phyloP scores from a whole-genome alignment of 2,113 vertebrate species.

The Eupsittula cactorum region DNA sequence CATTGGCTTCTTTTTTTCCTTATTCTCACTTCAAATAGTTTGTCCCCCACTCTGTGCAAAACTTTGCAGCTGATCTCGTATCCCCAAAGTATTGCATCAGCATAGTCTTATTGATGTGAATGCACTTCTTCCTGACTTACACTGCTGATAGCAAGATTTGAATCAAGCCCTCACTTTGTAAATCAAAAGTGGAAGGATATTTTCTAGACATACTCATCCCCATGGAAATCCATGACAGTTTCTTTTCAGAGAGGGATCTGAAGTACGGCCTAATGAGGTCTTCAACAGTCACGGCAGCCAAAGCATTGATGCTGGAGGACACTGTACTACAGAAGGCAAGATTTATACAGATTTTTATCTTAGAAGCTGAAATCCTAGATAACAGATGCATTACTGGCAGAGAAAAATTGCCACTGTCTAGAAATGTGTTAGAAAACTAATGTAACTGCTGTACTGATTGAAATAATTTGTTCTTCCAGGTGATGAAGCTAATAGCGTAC shows the following conservation, averaged over 20 bases:
- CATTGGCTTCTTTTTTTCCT: background rate
- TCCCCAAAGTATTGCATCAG: background rate
- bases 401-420: background rate
- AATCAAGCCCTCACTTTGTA: background rate
- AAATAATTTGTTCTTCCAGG: background rate
- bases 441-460: background rate
- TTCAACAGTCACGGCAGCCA: conserved; percentile 89
- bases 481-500: background rate
- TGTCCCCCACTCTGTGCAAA: background rate
- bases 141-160: background rate
- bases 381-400: background rate
- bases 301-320: conserved; percentile 91
- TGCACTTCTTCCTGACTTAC: background rate
- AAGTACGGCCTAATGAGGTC: conserved; percentile 81
- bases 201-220: conserved; percentile 81
- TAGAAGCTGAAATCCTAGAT: background rate
- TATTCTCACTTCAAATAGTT: background rate
- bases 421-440: background rate
- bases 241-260: conserved; percentile 74
- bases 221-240: conserved; percentile 86
- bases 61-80: accelerated
- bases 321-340: conserved; percentile 79
- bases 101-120: background rate
- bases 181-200: background rate
- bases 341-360: background rate